Evolutionary conservation across 37 sponge, comb jelly and placozoan species (phyloP), one percentile per base, ranked within the genome.

Genomic region (Axinella damicornis): DNA sequence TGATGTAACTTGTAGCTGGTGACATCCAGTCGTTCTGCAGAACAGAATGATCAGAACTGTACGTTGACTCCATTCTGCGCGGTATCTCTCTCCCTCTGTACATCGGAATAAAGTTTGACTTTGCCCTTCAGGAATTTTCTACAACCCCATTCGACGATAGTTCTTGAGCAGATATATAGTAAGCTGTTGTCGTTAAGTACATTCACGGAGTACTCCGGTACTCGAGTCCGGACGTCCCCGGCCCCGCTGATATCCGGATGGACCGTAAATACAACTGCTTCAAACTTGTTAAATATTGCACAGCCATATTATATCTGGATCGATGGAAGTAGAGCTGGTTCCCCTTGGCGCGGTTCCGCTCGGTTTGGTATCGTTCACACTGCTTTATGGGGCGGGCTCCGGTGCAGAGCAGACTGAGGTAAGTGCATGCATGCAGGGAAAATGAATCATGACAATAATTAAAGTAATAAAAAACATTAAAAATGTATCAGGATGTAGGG

Each of bases 11-110:
- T 19, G 30, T 80, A 74, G 25, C 32, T 72, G 9, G 91, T 90
- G 15, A 71, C 91, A 90, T 55, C 69, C 40, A 90, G 64, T 32
- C 94, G 37, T 65, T 94, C 94, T 94, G 74, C 32, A 65, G 13
- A 74, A 13, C n/a, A 64, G 0, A 30, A 31, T 15, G 22, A n/a
- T n/a, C n/a, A n/a, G n/a, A n/a, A n/a, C n/a, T 46, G 46, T 46
- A 4, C n/a, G n/a, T n/a, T n/a, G n/a, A n/a, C n/a, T n/a, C 46
- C 66, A 53, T 78, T 78, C 35, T 25, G 24, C 0, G 54, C 66
- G 38, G 63, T 65, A 19, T 53, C 37, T 2, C 9, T 46, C 46
- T 4, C 9, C 9, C 9, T 46, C 46, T 46, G 6, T 9, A 9
- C 46, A 9, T 46, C 46, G 4, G 46, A 46, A 9, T 9, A 46